phyloP scores from a whole-genome alignment of 2,113 vertebrate genomes.

The Nothocercus julius region DNA sequence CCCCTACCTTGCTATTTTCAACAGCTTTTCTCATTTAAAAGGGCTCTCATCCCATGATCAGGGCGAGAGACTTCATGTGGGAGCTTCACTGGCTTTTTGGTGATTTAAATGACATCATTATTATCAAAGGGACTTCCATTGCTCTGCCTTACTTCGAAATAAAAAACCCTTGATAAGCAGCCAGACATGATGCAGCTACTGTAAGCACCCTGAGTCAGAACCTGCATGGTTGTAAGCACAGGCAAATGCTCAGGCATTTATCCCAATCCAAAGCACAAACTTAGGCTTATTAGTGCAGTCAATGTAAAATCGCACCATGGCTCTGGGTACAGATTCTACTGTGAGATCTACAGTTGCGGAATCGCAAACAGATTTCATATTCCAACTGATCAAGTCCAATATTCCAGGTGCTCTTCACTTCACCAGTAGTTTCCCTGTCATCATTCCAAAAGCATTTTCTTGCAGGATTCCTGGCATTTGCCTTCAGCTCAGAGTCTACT shows the following conservation, averaged over 20 bases:
- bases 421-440: neutral
- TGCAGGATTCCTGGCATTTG: neutral
- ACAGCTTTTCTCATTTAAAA: neutral
- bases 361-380: neutral
- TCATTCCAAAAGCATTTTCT: neutral
- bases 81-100: neutral
- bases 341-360: neutral
- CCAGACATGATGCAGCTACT: neutral
- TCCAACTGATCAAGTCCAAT: neutral
- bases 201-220: neutral
- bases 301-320: neutral
- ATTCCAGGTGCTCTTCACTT: neutral
- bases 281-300: neutral
- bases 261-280: neutral
- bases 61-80: neutral
- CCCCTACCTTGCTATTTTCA: neutral
- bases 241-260: neutral
- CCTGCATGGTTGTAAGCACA: neutral
- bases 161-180: neutral
- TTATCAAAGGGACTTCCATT: neutral
- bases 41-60: neutral
- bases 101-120: neutral
- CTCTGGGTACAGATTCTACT: neutral
- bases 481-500: neutral
- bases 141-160: neutral